These are phyloP conservation scores for Spodoptera frugiperda DNA, from an alignment of 1,140 invertebrate genomes.

Conservation along the genomic window DNA sequence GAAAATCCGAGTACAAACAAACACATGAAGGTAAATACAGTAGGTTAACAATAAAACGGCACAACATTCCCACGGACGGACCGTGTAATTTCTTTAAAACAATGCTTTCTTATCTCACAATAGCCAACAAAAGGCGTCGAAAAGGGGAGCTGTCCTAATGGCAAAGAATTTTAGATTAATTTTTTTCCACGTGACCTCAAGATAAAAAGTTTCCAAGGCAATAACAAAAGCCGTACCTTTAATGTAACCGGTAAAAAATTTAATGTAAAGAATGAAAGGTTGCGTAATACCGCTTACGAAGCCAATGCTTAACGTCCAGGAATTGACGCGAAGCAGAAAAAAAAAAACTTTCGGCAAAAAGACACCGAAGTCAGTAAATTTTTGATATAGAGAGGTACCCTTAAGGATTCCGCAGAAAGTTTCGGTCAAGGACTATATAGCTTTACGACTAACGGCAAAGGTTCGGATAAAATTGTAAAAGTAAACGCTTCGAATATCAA, in stretches of 20 bases:
- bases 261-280: conserved; percentile 42
- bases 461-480: conserved; percentile 49
- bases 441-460: conserved; percentile 46
- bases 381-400: conserved; percentile 49
- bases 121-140: conserved; percentile 48
- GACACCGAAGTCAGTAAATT: conserved; percentile 51
- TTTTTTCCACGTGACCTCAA: conserved; percentile 50
- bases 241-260: conserved; percentile 38
- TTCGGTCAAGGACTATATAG: conserved; percentile 51
- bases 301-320: conserved; percentile 28
- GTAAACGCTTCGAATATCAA: conserved; percentile 52
- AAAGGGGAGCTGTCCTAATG: conserved; percentile 45
- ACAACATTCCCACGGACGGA: conserved; percentile 35
- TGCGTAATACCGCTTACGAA: conserved; percentile 19
- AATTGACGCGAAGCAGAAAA: conserved; percentile 30
- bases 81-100: conserved; percentile 50
- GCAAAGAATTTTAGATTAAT: conserved; percentile 54
- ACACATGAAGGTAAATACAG: conserved; percentile 1
- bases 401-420: conserved; percentile 51
- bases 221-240: conserved; percentile 49
- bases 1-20: conserved; percentile 20
- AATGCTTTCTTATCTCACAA: conserved; percentile 49
- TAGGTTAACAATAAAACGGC: conserved; percentile 14
- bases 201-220: conserved; percentile 48
- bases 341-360: conserved; percentile 42